Percentiles rank a stretch among this genome's conserved stretches.
Conservation (phyloP, 1,140 invertebrate genomes). For the Penaeus chinensis region DNA sequence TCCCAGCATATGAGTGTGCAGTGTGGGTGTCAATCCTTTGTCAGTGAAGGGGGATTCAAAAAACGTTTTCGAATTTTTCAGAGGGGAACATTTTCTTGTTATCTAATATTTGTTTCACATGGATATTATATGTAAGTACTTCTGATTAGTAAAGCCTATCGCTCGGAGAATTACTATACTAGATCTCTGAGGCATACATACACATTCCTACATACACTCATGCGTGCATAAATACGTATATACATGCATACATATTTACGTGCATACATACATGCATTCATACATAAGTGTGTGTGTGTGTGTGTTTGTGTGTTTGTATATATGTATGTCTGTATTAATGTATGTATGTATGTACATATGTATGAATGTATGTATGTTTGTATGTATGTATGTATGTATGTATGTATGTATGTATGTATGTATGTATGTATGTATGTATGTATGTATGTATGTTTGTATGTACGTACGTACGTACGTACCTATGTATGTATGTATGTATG, state of each 20-base stretch:
- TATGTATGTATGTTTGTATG: slow-evolving; percentile 10
- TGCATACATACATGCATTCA: background rate
- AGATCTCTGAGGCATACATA: background rate
- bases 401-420: background rate
- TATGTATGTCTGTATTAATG: background rate
- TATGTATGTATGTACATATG: background rate
- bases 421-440: slow-evolving; percentile 3
- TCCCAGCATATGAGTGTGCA: too few species aligned
- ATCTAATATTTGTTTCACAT: too few species aligned
- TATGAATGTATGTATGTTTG: background rate
- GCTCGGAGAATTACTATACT: background rate
- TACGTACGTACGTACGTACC: background rate
- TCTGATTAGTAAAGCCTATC: too few species aligned
- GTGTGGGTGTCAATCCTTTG: too few species aligned
- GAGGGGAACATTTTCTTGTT: too few species aligned
- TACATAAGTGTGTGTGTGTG: background rate
- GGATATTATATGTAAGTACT: too few species aligned
- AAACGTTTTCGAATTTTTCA: too few species aligned
- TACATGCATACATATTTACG: background rate
- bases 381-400: background rate
- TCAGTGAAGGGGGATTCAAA: too few species aligned
- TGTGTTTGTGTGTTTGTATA: background rate
- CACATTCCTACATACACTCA: background rate
- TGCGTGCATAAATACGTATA: slow-evolving; percentile 4
- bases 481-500: slow-evolving; percentile 2